These are phyloP conservation scores for Caenorhabditis tropicalis DNA, from an alignment of 1,140 invertebrate genomes.

Conservation along the genomic window DNA sequence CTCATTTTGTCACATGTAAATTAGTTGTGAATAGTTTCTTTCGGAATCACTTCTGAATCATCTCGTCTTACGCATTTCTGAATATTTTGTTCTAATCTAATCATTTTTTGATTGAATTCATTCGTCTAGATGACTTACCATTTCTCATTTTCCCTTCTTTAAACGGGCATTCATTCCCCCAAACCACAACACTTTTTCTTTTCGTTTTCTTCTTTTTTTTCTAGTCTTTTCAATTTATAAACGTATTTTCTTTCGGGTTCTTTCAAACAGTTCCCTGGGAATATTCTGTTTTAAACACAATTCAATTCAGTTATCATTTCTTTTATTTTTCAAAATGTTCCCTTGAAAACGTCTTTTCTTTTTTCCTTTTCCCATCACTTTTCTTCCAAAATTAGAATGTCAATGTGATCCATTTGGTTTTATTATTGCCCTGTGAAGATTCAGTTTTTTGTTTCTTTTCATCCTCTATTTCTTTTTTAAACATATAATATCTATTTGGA, in stretches of 20 bases:
- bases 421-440: not conserved
- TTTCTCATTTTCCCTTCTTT: not conserved
- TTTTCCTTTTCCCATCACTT: not conserved
- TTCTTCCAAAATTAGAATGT: not conserved
- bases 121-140: not conserved
- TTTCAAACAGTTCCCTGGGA: not conserved
- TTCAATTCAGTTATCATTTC: not conserved
- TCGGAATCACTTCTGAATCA: not conserved
- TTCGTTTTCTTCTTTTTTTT: not conserved
- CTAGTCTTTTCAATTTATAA: not conserved
- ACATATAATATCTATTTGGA: not conserved
- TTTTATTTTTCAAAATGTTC: not conserved
- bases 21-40: slow-evolving; percentile 9
- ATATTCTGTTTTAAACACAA: not conserved
- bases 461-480: not conserved
- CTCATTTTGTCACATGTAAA: not conserved
- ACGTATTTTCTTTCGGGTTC: not conserved
- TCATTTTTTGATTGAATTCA: not conserved
- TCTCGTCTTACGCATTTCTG: not conserved
- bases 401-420: slow-evolving; percentile 1
- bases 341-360: not conserved
- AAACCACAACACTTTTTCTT: not conserved
- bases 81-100: not conserved
- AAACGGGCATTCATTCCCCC: not conserved
- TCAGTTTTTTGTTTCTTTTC: not conserved